phyloP scores from a whole-genome alignment of 2,888 invertebrate species.

The Crossocerus cetratus region DNA sequence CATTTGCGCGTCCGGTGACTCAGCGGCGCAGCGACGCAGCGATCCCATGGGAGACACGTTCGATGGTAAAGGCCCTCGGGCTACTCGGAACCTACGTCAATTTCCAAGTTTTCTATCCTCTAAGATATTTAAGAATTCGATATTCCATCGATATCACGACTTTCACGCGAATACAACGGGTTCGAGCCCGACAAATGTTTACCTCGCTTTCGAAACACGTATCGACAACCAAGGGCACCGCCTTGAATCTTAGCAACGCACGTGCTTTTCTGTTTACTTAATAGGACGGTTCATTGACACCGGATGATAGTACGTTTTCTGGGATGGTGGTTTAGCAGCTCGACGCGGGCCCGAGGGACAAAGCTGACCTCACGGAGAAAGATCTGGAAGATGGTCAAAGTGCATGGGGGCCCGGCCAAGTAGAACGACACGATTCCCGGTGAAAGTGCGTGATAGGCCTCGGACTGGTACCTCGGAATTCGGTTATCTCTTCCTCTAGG shows the following conservation, averaged over 20 bases:
- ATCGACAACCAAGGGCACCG: too few relatives aligned
- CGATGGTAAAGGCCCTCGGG: neutral
- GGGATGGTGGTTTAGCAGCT: too few relatives aligned
- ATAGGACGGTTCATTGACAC: too few relatives aligned
- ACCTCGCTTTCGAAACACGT: too few relatives aligned
- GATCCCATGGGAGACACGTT: slow-evolving; percentile 38
- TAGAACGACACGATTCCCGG: slow-evolving; percentile 1
- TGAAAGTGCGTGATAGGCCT: slow-evolving; percentile 15
- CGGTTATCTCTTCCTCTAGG: slow-evolving; percentile 13
- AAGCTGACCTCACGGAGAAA: too few relatives aligned
- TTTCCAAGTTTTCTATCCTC: slow-evolving; percentile 26
- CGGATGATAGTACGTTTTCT: too few relatives aligned
- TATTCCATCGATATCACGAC: neutral
- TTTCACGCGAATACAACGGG: too few relatives aligned
- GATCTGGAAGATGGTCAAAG: too few relatives aligned
- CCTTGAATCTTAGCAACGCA: too few relatives aligned
- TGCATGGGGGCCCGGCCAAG: neutral
- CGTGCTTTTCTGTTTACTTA: too few relatives aligned
- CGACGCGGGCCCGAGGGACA: too few relatives aligned
- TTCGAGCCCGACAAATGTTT: too few relatives aligned
- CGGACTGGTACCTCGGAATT: slow-evolving; percentile 23
- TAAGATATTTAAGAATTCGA: slow-evolving; percentile 13
- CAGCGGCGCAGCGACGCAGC: slow-evolving; percentile 36
- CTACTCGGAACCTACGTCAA: slow-evolving; percentile 25
- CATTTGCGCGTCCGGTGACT: slow-evolving; percentile 47